Conservation (phyloP, 2,888 invertebrate genomes). For the Temnothorax unifasciatus region DNA sequence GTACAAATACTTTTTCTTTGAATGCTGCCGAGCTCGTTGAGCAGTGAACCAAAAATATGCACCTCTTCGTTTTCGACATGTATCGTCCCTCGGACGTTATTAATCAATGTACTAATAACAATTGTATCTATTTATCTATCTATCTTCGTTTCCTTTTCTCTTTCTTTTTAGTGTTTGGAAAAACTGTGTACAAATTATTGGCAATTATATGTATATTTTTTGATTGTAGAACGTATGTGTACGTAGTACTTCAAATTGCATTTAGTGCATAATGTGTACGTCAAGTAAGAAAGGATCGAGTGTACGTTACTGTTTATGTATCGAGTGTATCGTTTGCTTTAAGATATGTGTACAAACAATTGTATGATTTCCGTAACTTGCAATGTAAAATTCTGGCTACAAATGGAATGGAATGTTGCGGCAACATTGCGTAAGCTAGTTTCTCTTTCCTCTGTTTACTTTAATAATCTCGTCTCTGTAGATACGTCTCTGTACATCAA, state of each 20-base stretch:
- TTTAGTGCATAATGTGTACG: constrained; percentile 17
- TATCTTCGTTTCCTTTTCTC: background rate
- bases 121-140: constrained; percentile 10
- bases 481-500: background rate
- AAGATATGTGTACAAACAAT: constrained; percentile 16
- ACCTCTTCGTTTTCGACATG: constrained; percentile 83
- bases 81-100: constrained; percentile 82
- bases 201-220: constrained; percentile 29
- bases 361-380: background rate
- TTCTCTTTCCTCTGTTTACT: background rate
- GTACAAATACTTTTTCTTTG: constrained; percentile 76
- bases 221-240: constrained; percentile 13
- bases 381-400: background rate
- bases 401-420: background rate
- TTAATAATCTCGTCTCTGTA: constrained; percentile 12
- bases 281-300: background rate
- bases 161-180: background rate
- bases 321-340: constrained; percentile 33
- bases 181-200: constrained; percentile 22
- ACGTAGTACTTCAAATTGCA: constrained; percentile 22
- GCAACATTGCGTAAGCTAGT: background rate
- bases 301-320: constrained; percentile 24
- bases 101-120: constrained; percentile 57
- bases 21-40: constrained; percentile 37
- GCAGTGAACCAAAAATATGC: constrained; percentile 68